Conservation (phyloP, 2,888 invertebrate genomes). For the Limenitis camilla region DNA sequence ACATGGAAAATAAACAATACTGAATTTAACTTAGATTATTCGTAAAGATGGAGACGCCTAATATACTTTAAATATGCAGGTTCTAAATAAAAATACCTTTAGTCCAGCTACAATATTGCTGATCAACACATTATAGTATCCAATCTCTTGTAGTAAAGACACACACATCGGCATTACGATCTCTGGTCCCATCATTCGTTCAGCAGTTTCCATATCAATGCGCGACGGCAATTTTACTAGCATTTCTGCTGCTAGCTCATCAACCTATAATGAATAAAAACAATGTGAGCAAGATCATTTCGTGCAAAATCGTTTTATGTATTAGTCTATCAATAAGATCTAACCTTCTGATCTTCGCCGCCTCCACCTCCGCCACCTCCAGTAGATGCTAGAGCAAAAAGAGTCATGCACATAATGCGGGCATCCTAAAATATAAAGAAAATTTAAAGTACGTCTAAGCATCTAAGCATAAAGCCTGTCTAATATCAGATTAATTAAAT, state of each 20-base stretch:
- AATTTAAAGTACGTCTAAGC: constrained; percentile 6
- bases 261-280: constrained; percentile 40
- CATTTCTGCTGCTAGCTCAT: constrained; percentile 80
- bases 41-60: no score
- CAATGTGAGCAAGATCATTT: not conserved
- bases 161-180: constrained; percentile 86
- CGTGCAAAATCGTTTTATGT: not conserved
- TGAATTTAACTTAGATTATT: no score
- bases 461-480: not conserved
- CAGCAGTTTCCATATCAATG: constrained; percentile 84
- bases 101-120: constrained; percentile 44
- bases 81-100: constrained; percentile 34
- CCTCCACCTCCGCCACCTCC: constrained; percentile 72
- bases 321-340: not conserved
- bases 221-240: constrained; percentile 79
- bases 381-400: constrained; percentile 85
- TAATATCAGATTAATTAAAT: not conserved
- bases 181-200: constrained; percentile 81
- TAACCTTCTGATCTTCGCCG: constrained; percentile 63
- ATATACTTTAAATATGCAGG: not conserved
- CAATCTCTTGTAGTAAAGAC: constrained; percentile 85
- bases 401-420: constrained; percentile 81
- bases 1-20: no score
- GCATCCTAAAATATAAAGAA: constrained; percentile 72
- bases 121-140: constrained; percentile 61